Conservation (phyloP, 2,888 invertebrate genomes). For the Herminia tarsipennalis region DNA sequence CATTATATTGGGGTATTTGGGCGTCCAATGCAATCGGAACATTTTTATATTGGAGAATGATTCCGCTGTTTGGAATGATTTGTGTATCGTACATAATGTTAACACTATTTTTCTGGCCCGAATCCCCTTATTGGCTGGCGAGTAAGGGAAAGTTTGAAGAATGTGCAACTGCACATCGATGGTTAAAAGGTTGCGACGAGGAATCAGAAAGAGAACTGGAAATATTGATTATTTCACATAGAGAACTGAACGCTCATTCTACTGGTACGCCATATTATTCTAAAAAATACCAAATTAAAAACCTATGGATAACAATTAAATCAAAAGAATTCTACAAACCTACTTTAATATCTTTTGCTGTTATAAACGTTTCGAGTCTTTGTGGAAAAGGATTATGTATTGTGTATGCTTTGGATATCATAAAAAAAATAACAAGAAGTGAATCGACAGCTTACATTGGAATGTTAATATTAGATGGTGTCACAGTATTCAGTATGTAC, state of each 20-base stretch:
- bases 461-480: too few species aligned
- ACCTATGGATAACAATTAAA: too few species aligned
- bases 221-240: constrained; percentile 42
- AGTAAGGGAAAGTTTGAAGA: constrained; percentile 48
- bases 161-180: too few species aligned
- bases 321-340: too few species aligned
- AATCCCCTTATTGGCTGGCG: constrained; percentile 55
- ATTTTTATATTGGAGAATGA: constrained; percentile 47
- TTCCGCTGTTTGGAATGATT: constrained; percentile 38
- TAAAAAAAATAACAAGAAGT: too few species aligned
- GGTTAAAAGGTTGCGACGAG: constrained; percentile 49
- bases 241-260: constrained; percentile 30
- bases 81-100: constrained; percentile 31
- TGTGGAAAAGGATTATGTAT: too few species aligned
- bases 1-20: constrained; percentile 49
- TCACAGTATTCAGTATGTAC: too few species aligned
- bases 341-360: too few species aligned
- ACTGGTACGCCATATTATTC: neutral
- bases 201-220: constrained; percentile 51
- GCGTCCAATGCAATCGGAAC: constrained; percentile 51
- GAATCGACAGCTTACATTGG: too few species aligned
- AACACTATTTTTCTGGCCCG: constrained; percentile 31
- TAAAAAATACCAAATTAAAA: neutral
- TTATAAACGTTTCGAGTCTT: too few species aligned
- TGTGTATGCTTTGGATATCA: too few species aligned